phyloP scores from a whole-genome alignment of 2,797 vertebrate species.

The Neoniphon sammara region DNA sequence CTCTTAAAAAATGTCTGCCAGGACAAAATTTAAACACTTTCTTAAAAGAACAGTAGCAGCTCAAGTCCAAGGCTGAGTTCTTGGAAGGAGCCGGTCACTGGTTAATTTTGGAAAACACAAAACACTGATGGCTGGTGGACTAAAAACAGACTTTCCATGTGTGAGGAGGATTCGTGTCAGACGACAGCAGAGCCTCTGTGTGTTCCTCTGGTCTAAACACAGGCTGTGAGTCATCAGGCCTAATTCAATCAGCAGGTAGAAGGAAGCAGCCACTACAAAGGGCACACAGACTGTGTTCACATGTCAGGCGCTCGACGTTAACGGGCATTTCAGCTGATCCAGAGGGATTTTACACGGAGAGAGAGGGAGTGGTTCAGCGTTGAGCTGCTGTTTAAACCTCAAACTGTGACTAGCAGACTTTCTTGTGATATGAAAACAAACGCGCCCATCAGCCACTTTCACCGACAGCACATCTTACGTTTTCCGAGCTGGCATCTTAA shows the following conservation, averaged over 20 bases:
- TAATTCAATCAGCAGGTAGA: slow-evolving; percentile 69
- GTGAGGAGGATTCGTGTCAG: slow-evolving; percentile 33
- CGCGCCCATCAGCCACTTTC: too few relatives aligned
- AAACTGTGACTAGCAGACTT: too few relatives aligned
- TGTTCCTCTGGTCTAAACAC: slow-evolving; percentile 51
- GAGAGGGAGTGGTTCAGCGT: slow-evolving; percentile 31
- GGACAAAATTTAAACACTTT: too few relatives aligned
- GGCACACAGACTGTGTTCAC: slow-evolving; percentile 47
- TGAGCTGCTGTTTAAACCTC: slow-evolving; percentile 4
- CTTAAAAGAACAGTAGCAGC: too few relatives aligned
- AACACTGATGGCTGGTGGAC: slow-evolving; percentile 4
- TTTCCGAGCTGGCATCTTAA: too few relatives aligned
- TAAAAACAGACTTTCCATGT: slow-evolving; percentile 18
- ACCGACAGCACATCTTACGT: too few relatives aligned
- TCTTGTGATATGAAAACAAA: too few relatives aligned
- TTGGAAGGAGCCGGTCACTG: background rate
- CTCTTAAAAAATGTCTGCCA: background rate
- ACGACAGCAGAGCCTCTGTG: slow-evolving; percentile 34
- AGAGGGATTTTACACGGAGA: too few relatives aligned
- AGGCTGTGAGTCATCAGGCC: slow-evolving; percentile 58
- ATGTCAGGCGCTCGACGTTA: slow-evolving; percentile 47
- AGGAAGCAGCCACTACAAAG: slow-evolving; percentile 58
- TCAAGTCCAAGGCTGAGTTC: too few relatives aligned
- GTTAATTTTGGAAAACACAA: background rate
- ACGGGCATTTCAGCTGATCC: slow-evolving; percentile 45